phyloP scores from a whole-genome alignment of 2,797 vertebrate genomes.

The Gymnopithys bicolor region DNA sequence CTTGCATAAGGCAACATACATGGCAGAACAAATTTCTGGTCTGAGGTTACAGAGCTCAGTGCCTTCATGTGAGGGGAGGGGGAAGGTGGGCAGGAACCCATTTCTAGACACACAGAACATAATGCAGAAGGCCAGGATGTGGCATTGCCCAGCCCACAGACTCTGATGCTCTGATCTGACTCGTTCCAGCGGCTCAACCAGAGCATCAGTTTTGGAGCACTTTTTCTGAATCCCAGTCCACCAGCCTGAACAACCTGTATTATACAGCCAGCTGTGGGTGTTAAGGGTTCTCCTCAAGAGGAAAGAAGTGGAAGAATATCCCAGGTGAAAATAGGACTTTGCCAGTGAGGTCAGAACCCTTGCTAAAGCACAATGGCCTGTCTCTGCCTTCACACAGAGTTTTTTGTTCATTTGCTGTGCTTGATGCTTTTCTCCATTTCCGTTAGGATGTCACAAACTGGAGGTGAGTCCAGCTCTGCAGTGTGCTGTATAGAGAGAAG shows the following conservation, averaged over 20 bases:
- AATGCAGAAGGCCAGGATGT: background rate
- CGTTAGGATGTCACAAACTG: background rate
- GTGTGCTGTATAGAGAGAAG: background rate
- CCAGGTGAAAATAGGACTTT: background rate
- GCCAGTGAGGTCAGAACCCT: background rate
- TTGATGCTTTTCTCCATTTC: background rate
- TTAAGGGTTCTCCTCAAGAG: background rate
- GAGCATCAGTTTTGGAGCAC: background rate
- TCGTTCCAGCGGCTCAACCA: background rate
- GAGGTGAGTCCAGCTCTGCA: background rate
- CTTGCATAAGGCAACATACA: background rate
- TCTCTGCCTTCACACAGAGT: background rate
- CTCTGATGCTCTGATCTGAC: background rate
- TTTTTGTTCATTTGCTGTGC: background rate
- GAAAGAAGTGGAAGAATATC: background rate
- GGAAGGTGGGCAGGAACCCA: background rate
- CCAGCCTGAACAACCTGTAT: background rate
- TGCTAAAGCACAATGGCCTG: background rate
- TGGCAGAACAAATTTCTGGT: background rate
- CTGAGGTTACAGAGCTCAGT: background rate
- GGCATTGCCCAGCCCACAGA: background rate
- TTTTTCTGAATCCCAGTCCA: background rate
- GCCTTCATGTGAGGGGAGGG: fast-evolving
- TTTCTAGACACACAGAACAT: background rate
- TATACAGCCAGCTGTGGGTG: background rate